Evolutionary conservation across 37 sponge, comb jelly and placozoan genomes (phyloP).

Genomic region (Haliclona indistincta): DNA sequence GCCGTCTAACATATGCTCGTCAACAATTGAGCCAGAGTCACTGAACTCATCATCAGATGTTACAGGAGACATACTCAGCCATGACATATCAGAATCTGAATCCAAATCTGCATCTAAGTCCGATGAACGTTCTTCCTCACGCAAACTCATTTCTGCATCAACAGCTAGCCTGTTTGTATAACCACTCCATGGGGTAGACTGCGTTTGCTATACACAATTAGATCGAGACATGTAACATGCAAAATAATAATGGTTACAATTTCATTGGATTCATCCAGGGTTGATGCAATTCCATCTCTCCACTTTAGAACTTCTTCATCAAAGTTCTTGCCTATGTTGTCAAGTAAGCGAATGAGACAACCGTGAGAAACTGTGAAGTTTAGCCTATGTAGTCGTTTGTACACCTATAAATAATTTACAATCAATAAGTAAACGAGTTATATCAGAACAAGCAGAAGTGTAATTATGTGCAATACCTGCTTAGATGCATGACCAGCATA

Average conservation of each 20-base stretch:
- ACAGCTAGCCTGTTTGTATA: too few relatives aligned
- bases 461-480: too few relatives aligned
- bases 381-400: background rate
- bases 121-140: background rate
- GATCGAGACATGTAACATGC: background rate
- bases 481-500: slow-evolving; percentile 36
- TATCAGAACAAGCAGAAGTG: too few relatives aligned
- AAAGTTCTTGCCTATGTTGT: background rate
- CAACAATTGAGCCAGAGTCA: too few relatives aligned
- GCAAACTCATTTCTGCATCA: too few relatives aligned
- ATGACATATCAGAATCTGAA: background rate
- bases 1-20: too few relatives aligned
- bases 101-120: background rate
- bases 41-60: too few relatives aligned
- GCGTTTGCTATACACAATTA: too few relatives aligned
- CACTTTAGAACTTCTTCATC: background rate
- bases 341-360: slow-evolving; percentile 3
- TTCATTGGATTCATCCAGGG: background rate
- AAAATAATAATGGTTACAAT: background rate
- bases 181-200: too few relatives aligned
- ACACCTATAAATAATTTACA: slow-evolving; percentile 13
- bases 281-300: background rate
- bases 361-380: slow-evolving; percentile 10
- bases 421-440: background rate
- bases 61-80: background rate